phyloP scores from a whole-genome alignment of 30 jellyfish, hydroid and myxozoan genomes.

The Cassiopea xamachana region DNA sequence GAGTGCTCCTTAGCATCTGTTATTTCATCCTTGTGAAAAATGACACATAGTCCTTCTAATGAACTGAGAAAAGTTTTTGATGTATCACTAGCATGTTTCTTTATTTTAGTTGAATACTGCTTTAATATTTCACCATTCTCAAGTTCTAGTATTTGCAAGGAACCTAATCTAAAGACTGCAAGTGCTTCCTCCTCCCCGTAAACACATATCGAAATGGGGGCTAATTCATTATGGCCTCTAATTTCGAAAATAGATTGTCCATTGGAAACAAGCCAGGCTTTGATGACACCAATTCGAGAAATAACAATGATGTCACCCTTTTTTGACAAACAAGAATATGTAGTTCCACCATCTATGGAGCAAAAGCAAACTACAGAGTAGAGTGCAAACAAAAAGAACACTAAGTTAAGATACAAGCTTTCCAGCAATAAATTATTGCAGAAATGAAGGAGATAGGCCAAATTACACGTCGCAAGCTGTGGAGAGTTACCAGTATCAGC shows the following conservation, averaged over 20 bases:
- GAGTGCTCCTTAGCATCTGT: not conserved
- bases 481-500: too few species aligned
- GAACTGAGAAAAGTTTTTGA: slow-evolving; percentile 38
- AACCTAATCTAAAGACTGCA: slow-evolving; percentile 5
- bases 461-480: too few species aligned
- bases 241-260: slow-evolving; percentile 64
- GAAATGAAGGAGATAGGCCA: too few species aligned
- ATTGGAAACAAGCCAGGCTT: slow-evolving; percentile 68
- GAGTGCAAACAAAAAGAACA: too few species aligned
- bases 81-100: slow-evolving; percentile 3
- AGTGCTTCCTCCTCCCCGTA: slow-evolving; percentile 46
- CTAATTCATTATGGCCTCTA: slow-evolving; percentile 54
- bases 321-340: slow-evolving; percentile 40
- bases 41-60: slow-evolving; percentile 31
- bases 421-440: too few species aligned
- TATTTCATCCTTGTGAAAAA: slow-evolving; percentile 46
- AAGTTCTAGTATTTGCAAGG: slow-evolving; percentile 33
- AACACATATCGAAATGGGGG: slow-evolving; percentile 56
- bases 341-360: slow-evolving; percentile 60
- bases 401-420: too few species aligned
- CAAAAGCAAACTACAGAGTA: too few species aligned
- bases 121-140: slow-evolving; percentile 39
- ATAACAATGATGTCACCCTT: slow-evolving; percentile 26
- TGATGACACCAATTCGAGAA: slow-evolving; percentile 55
- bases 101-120: slow-evolving; percentile 37